Conservation (phyloP, 2,888 invertebrate species). For the Drosophila fungiperda region DNA sequence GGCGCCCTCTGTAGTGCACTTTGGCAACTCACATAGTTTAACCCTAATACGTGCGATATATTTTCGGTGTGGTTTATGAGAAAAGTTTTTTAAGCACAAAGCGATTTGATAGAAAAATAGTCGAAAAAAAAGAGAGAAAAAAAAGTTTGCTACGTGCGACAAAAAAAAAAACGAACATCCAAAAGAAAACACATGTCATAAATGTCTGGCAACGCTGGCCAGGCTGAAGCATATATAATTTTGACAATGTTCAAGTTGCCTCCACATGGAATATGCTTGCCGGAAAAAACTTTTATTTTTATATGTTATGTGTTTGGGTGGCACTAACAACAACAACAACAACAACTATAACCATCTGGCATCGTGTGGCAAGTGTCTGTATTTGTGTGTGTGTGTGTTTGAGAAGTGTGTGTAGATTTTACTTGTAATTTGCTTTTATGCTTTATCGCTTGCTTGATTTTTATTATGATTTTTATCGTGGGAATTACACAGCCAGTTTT, state of each 20-base stretch:
- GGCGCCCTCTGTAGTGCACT: slow-evolving; percentile 40
- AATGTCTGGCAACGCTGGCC: slow-evolving; percentile 58
- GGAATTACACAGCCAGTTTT: slow-evolving; percentile 69
- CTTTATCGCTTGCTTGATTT: slow-evolving; percentile 78
- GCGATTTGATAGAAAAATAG: slow-evolving; percentile 8
- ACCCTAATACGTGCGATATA: slow-evolving; percentile 59
- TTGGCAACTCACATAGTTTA: slow-evolving; percentile 31
- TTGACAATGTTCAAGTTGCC: slow-evolving; percentile 66
- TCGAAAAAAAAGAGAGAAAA: slow-evolving; percentile 19
- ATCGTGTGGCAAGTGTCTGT: slow-evolving; percentile 57
- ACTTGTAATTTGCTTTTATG: slow-evolving; percentile 76
- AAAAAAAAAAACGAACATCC: not conserved
- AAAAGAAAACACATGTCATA: slow-evolving; percentile 30
- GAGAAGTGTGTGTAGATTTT: slow-evolving; percentile 51
- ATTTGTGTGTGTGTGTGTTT: slow-evolving; percentile 5
- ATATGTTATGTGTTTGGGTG: slow-evolving; percentile 37
- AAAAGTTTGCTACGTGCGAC: slow-evolving; percentile 67
- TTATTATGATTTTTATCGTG: slow-evolving; percentile 78
- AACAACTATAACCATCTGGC: slow-evolving; percentile 45
- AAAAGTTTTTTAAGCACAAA: slow-evolving; percentile 56
- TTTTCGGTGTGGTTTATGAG: slow-evolving; percentile 61
- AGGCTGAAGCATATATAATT: slow-evolving; percentile 33
- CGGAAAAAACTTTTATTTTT: slow-evolving; percentile 60
- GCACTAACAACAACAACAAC: slow-evolving; percentile 28
- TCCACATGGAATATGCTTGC: slow-evolving; percentile 16